phyloP scores from a whole-genome alignment of 2,797 vertebrate species.

The Notamacropus eugenii region DNA sequence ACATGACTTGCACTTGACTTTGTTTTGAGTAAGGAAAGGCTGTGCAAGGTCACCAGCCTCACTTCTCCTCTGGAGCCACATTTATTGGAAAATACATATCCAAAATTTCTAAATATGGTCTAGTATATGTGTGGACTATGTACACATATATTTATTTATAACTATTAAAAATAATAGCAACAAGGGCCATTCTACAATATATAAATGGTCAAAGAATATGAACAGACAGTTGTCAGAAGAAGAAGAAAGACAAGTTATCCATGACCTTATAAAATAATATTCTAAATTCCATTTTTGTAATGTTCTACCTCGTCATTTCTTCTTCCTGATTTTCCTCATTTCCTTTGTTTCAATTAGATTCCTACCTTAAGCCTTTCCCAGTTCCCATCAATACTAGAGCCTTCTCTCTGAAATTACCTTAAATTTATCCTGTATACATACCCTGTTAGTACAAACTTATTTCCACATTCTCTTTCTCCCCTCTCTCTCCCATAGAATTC shows the following conservation, averaged over 20 bases:
- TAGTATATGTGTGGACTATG: background rate
- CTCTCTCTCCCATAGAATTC: background rate
- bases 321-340: background rate
- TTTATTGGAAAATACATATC: background rate
- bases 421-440: too few relatives aligned
- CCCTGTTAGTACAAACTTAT: background rate
- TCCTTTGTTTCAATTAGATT: background rate
- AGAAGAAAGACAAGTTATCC: background rate
- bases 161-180: background rate
- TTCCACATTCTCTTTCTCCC: background rate
- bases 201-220: background rate
- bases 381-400: background rate
- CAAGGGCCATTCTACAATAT: background rate
- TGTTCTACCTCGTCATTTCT: background rate
- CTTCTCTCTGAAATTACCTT: too few relatives aligned
- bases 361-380: background rate
- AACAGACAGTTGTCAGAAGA: background rate
- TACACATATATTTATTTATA: background rate
- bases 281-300: background rate
- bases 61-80: too few relatives aligned
- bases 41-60: too few relatives aligned
- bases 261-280: background rate
- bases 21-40: too few relatives aligned
- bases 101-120: background rate
- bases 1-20: too few relatives aligned